Percentiles rank a stretch among this genome's conserved stretches.
phyloP scores from a whole-genome alignment of 2,888 invertebrate genomes.

The Macrosoma leucophasiata region DNA sequence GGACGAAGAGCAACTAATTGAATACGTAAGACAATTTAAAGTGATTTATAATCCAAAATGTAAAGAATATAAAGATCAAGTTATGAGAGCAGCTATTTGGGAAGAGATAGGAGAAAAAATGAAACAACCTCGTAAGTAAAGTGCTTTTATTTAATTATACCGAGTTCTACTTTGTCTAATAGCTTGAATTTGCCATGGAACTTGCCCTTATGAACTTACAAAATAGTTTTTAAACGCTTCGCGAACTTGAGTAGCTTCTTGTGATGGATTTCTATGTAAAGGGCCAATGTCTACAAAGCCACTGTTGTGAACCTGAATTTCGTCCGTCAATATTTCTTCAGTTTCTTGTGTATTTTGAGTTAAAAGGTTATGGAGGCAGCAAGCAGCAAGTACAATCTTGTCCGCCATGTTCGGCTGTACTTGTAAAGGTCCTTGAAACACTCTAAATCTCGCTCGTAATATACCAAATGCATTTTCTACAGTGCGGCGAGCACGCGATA shows the following conservation, averaged over 20 bases:
- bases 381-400: constrained; percentile 15
- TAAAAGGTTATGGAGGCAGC: constrained; percentile 13
- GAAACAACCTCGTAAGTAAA: constrained; percentile 23
- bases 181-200: constrained; percentile 12
- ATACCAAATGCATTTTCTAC: constrained; percentile 25
- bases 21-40: no score
- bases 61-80: no score
- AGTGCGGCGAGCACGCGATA: constrained; percentile 21
- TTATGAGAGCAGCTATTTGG: constrained; percentile 21
- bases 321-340: constrained; percentile 4
- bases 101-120: constrained; percentile 22
- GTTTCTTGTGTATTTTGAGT: constrained; percentile 9
- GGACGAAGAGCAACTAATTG: no score
- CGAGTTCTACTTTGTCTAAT: constrained; percentile 10
- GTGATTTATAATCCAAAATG: no score
- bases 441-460: constrained; percentile 24
- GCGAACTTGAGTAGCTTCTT: constrained; percentile 13
- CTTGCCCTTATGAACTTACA: constrained; percentile 10
- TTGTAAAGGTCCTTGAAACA: constrained; percentile 23
- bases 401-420: constrained; percentile 19
- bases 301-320: no score
- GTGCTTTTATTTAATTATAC: constrained; percentile 19
- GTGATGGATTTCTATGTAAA: constrained; percentile 11
- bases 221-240: constrained; percentile 13
- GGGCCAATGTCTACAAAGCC: constrained; percentile 7